These are phyloP conservation scores for Pseudomugil tenellus DNA, from an alignment of 2,797 vertebrate genomes.

Conservation along the genomic window DNA sequence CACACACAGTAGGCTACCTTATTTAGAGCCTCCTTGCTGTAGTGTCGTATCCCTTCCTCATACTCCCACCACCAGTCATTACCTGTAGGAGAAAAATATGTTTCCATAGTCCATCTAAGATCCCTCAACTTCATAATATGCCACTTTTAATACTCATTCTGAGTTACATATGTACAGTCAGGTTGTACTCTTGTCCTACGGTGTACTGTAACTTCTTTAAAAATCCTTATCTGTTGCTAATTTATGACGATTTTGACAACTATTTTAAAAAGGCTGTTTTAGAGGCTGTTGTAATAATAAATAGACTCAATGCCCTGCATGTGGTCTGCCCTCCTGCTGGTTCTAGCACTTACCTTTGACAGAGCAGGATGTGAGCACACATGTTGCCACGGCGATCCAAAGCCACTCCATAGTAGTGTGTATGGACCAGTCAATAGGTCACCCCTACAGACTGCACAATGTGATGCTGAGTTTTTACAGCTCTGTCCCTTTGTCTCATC, in stretches of 20 bases:
- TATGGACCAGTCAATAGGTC: slow-evolving; percentile 61
- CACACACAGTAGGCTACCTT: slow-evolving; percentile 74
- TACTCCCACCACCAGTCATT: slow-evolving; percentile 81
- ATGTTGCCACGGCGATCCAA: slow-evolving; percentile 81
- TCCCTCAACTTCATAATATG: background rate
- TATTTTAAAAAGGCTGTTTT: slow-evolving; percentile 21
- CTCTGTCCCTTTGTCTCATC: slow-evolving; percentile 59
- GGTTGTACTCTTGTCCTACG: background rate
- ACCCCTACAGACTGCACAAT: slow-evolving; percentile 61
- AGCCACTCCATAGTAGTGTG: slow-evolving; percentile 79
- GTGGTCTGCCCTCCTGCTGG: slow-evolving; percentile 60
- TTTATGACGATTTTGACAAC: background rate
- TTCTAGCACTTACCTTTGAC: slow-evolving; percentile 85
- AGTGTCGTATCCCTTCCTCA: slow-evolving; percentile 79
- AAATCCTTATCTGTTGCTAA: slow-evolving; percentile 2
- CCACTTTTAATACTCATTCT: background rate
- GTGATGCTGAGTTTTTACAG: slow-evolving; percentile 52
- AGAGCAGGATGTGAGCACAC: slow-evolving; percentile 70
- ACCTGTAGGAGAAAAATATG: slow-evolving; percentile 65
- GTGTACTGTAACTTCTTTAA: background rate
- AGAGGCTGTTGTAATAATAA: slow-evolving; percentile 47
- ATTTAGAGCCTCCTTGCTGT: slow-evolving; percentile 76
- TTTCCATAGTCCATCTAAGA: slow-evolving; percentile 7
- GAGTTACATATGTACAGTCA: background rate
- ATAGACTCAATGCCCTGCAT: slow-evolving; percentile 38